Base-by-base conservation (phyloP, 2,888 invertebrate species). In the Hyposoter didymator region DNA sequence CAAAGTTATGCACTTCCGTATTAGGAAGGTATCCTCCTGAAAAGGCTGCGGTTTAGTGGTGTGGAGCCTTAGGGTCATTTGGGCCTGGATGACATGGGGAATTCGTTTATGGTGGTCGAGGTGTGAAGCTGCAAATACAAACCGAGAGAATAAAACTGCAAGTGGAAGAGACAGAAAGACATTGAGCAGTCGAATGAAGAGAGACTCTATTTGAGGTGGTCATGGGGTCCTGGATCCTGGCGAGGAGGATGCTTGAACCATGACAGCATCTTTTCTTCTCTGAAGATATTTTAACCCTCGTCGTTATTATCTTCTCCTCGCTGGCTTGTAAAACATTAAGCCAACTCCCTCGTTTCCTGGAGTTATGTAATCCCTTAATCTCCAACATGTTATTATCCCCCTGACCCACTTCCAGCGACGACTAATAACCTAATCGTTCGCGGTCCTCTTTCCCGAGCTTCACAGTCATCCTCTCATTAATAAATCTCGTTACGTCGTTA, bases 1-100 rank as follows among this genome's bases (percentile, higher is more conserved):
- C 84, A 88, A 87, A 86, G 84, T 85, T 88, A 87, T 87, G 84
- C 85, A 84, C 55, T 87, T 79, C 69, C 62, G 78, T 84, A 84
- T 87, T 88, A 39, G 0, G 39, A 78, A 84, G 66, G 83, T 70
- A 67, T 81, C 28, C 35, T 81, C 28, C 35, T n/a, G n/a, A 45
- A 69, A 66, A 76, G 80, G 62, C 62, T 73, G 78, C 67, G 59
- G 76, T 39, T 17, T 69, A 43, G n/a, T n/a, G 43, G 66, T 22
- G 8, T 66, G 49, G 14, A 45, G 39, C 79, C 28, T 43, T 70
- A 76, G 22, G 49, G 82, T 52, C 64, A 39, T 76, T 76, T 75
- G 22, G 64, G 35, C 47, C 12, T 19, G 12, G n/a, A 19, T 22
- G 66, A 47, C 62, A 62, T 74, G 3, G 39, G 67, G 85, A 78